phyloP scores from a whole-genome alignment of 2,888 invertebrate genomes.

The Dastarcus helophoroides region DNA sequence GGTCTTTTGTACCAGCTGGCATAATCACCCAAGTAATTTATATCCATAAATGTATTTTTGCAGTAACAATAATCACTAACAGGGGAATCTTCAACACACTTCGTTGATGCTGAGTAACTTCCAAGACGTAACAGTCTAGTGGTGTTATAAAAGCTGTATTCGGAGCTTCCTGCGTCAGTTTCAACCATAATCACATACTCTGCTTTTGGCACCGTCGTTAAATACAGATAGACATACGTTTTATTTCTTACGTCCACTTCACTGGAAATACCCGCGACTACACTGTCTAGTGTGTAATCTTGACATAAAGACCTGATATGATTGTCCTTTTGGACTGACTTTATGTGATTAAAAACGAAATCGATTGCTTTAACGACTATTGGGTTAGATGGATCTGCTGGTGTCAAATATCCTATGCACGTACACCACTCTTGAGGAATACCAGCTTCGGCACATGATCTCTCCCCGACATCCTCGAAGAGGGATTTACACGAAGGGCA shows the following conservation, averaged over 20 bases:
- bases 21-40: too few species aligned
- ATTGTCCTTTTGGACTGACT: slow-evolving; percentile 1
- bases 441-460: slow-evolving; percentile 57
- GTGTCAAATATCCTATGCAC: slow-evolving; percentile 44
- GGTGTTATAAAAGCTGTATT: neutral
- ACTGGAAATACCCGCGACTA: slow-evolving; percentile 7
- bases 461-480: slow-evolving; percentile 45
- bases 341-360: slow-evolving; percentile 5
- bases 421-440: slow-evolving; percentile 65
- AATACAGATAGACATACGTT: slow-evolving; percentile 9
- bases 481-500: slow-evolving; percentile 57
- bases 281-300: slow-evolving; percentile 1
- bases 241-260: slow-evolving; percentile 1
- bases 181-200: slow-evolving; percentile 6
- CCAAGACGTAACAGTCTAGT: too few species aligned
- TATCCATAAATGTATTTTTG: too few species aligned
- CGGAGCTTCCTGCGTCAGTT: neutral
- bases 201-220: slow-evolving; percentile 3
- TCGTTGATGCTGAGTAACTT: too few species aligned
- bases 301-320: slow-evolving; percentile 4
- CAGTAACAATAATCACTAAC: slow-evolving; percentile 7
- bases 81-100: slow-evolving; percentile 1
- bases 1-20: too few species aligned
- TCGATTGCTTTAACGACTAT: slow-evolving; percentile 4
- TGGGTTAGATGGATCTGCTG: neutral